phyloP scores from a whole-genome alignment of 2,797 vertebrate genomes.

The Sarcophilus harrisii region DNA sequence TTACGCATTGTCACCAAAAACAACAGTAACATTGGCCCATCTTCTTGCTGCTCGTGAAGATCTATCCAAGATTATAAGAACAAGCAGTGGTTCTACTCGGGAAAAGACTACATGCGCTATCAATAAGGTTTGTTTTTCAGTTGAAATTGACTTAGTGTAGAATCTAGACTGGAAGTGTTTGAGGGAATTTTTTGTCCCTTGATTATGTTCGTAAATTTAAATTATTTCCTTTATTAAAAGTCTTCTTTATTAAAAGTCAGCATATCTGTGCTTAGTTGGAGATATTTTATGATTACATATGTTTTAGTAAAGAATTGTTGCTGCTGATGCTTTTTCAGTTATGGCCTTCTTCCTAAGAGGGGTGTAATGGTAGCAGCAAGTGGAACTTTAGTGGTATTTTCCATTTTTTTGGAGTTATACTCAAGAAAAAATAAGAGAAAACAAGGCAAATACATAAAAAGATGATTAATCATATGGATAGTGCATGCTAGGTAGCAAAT shows the following conservation, averaged over 20 bases:
- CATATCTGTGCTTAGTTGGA: background rate
- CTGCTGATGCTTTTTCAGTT: background rate
- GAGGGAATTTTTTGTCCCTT: conserved; percentile 3
- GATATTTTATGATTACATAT: background rate
- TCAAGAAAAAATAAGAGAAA: background rate
- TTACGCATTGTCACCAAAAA: conserved; percentile 88
- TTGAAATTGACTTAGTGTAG: conserved; percentile 42
- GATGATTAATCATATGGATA: background rate
- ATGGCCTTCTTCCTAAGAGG: background rate
- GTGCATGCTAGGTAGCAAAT: background rate
- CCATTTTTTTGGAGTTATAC: background rate
- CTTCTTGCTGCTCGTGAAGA: conserved; percentile 96
- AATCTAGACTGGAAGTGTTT: conserved; percentile 28
- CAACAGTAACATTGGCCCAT: conserved; percentile 87
- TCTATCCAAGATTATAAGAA: conserved; percentile 94
- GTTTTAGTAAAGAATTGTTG: background rate
- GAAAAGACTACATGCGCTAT: conserved; percentile 93
- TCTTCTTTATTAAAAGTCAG: background rate
- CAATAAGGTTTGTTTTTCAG: conserved; percentile 90
- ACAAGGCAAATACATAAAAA: background rate
- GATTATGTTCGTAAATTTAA: background rate
- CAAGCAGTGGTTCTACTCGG: conserved; percentile 93
- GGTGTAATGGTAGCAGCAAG: background rate
- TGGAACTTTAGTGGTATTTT: background rate
- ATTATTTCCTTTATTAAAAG: background rate